Evolutionary conservation across 1,140 invertebrate genomes (phyloP), one percentile per base, ranked within the genome.

Genomic region (Branchinecta lynchi): DNA sequence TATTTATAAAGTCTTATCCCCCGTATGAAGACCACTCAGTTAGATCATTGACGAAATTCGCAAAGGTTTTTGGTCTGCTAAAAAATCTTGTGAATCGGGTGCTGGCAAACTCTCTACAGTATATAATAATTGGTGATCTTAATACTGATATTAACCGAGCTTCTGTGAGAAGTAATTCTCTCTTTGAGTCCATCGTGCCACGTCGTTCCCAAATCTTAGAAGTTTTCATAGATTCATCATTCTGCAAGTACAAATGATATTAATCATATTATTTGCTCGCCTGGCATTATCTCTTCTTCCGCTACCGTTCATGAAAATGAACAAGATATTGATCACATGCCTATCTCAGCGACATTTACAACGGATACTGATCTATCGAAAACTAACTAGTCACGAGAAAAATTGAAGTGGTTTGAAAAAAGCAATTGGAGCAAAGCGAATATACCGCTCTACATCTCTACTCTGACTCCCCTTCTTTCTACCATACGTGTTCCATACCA

Each of bases 1-100:
- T n/a, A n/a, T 51, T 51, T 51, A 51, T 51, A 51, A 51, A 51
- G 46, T 51, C 46, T 51, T 51, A 51, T 51, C 46, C n/a, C 46
- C n/a, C 46, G n/a, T 51, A 51, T 51, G 46, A 51, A 51, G 9
- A n/a, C 9, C n/a, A 51, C 46, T 51, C n/a, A n/a, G n/a, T 51
- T n/a, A 51, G 46, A 51, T 51, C n/a, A 9, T 51, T 51, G 46
- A 51, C 46, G 9, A 51, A 51, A 51, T 51, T 51, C 46, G 46
- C 46, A 51, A 51, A 51, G 46, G 46, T n/a, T 51, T 51, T 9
- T 51, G 46, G 46, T 51, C 46, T 51, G n/a, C 46, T 51, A n/a
- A 51, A 51, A 51, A 51, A 51, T 51, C 46, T 51, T 51, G 9
- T 51, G 46, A 51, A 51, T 51, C 46, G n/a, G 46, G n/a, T n/a